A percentile compares a stretch with the other conserved stretches of the same genome.
These are phyloP conservation scores for Drosophila tripunctata DNA, from an alignment of 2,888 invertebrate species.

Conservation along the genomic window DNA sequence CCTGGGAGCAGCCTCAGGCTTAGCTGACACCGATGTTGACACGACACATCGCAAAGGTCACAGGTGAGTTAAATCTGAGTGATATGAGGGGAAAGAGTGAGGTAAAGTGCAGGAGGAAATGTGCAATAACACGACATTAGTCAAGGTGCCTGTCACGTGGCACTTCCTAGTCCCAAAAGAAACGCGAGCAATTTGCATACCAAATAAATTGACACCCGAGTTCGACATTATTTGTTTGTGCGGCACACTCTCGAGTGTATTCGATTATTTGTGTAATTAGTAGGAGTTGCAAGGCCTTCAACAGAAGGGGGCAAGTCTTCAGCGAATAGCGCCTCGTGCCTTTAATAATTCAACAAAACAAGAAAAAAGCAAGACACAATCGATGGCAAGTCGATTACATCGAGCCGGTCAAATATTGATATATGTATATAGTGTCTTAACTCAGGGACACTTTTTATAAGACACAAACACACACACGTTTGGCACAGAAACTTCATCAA, in stretches of 20 bases:
- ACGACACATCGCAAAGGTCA: slow-evolving; percentile 87
- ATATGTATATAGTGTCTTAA: slow-evolving; percentile 47
- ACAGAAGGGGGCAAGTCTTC: not conserved
- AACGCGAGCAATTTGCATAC: slow-evolving; percentile 46
- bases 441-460: slow-evolving; percentile 21
- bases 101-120: not conserved
- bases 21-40: slow-evolving; percentile 49
- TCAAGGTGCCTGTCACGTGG: slow-evolving; percentile 11
- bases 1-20: slow-evolving; percentile 23
- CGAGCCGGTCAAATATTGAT: slow-evolving; percentile 70
- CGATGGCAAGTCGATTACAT: slow-evolving; percentile 70
- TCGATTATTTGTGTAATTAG: slow-evolving; percentile 51
- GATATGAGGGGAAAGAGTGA: not conserved
- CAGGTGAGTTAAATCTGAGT: slow-evolving; percentile 85
- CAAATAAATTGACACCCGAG: slow-evolving; percentile 61
- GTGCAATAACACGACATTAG: slow-evolving; percentile 58
- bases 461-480: no score
- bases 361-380: slow-evolving; percentile 47
- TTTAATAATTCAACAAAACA: slow-evolving; percentile 76
- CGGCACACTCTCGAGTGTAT: not conserved
- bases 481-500: slow-evolving; percentile 54
- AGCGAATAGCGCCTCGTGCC: slow-evolving; percentile 12
- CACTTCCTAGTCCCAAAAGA: slow-evolving; percentile 6
- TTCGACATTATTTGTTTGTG: slow-evolving; percentile 9
- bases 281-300: not conserved